phyloP scores from a whole-genome alignment of 2,888 invertebrate genomes.

The Cataglyphis altisquamis region DNA sequence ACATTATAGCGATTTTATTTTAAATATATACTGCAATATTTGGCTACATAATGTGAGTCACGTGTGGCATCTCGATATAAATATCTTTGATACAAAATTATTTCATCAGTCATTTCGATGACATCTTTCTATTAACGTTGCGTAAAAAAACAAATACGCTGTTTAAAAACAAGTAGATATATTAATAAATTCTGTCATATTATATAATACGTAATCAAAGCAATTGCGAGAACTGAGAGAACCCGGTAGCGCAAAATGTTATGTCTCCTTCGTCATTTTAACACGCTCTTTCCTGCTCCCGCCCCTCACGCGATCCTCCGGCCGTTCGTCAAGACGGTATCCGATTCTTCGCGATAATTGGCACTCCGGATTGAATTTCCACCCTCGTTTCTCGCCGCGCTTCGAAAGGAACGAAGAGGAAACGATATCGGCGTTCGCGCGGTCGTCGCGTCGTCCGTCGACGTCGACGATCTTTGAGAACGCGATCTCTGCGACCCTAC shows the following conservation, averaged over 20 bases:
- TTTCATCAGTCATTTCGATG: not conserved
- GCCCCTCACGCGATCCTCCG: not conserved
- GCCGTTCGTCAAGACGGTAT: slow-evolving; percentile 59
- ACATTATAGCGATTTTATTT: not conserved
- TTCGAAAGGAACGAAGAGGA: slow-evolving; percentile 52
- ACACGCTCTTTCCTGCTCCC: not conserved
- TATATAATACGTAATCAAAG: slow-evolving; percentile 29
- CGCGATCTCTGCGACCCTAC: slow-evolving; percentile 65
- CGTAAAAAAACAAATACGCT: not conserved
- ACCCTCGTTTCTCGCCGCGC: slow-evolving; percentile 33
- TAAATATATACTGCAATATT: not conserved
- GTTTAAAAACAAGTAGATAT: not conserved
- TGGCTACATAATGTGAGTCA: not conserved
- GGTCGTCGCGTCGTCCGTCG: slow-evolving; percentile 53
- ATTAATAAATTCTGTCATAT: slow-evolving; percentile 1
- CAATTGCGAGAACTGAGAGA: not conserved
- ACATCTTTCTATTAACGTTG: not conserved
- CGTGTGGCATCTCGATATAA: not conserved
- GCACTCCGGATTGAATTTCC: slow-evolving; percentile 75
- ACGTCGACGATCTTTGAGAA: slow-evolving; percentile 58
- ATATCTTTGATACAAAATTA: not conserved
- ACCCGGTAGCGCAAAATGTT: not conserved
- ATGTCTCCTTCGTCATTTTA: slow-evolving; percentile 47
- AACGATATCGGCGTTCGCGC: slow-evolving; percentile 68
- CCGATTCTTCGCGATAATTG: slow-evolving; percentile 76